Conservation (phyloP, 2,797 vertebrate species). For the Pipistrellus nathusii region DNA sequence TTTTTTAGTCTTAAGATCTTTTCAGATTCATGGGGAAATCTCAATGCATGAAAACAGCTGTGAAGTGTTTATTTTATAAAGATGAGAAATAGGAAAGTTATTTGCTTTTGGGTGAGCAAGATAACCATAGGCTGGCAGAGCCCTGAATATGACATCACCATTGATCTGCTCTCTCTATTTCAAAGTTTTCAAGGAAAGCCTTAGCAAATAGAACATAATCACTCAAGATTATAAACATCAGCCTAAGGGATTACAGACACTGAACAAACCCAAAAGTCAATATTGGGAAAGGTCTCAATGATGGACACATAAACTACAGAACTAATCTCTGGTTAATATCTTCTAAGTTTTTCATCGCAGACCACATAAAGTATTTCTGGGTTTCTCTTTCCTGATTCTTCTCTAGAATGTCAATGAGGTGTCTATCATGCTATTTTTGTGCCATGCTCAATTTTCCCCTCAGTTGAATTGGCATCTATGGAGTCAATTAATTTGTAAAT, state of each 20-base stretch:
- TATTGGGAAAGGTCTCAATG: conserved; percentile 18
- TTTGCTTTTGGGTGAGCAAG: not conserved
- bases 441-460: not conserved
- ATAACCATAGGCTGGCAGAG: not conserved
- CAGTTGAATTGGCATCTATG: not conserved
- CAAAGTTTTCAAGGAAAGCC: conserved; percentile 13
- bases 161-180: not conserved
- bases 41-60: not conserved
- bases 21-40: not conserved
- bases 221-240: conserved; percentile 42
- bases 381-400: not conserved
- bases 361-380: not conserved
- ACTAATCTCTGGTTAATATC: not conserved
- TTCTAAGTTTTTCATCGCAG: conserved; percentile 15
- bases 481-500: not conserved
- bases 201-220: not conserved
- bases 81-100: not conserved
- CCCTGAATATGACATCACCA: not conserved
- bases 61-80: not conserved
- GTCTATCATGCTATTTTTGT: not conserved
- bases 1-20: not conserved
- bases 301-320: not conserved
- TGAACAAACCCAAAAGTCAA: conserved; percentile 14
- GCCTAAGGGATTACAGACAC: not conserved
- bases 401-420: not conserved